Conservation (phyloP, 2,113 vertebrate genomes). For the Campylorhamphus procurvoides region DNA sequence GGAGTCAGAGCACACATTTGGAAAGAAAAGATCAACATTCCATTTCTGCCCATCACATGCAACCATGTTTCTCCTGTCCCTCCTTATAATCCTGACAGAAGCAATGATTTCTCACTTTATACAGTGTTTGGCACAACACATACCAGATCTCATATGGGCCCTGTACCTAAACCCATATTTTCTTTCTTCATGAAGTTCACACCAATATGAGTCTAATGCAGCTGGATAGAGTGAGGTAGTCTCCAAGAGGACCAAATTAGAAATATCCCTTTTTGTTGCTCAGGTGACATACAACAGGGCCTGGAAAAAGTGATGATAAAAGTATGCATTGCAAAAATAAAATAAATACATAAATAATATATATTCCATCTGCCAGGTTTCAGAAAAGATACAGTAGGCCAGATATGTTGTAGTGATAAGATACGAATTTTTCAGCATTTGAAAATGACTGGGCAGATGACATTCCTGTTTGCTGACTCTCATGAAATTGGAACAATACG, state of each 20-base stretch:
- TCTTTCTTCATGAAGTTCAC: background rate
- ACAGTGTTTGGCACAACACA: background rate
- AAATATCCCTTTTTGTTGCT: background rate
- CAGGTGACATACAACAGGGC: background rate
- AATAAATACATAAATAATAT: background rate
- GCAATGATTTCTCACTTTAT: background rate
- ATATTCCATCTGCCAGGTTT: background rate
- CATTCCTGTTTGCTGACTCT: background rate
- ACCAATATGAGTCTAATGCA: background rate
- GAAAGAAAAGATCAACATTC: background rate
- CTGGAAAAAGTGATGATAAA: background rate
- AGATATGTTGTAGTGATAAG: background rate
- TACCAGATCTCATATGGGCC: rapidly evolving
- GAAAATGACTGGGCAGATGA: background rate
- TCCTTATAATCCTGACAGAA: background rate
- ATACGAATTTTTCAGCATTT: background rate
- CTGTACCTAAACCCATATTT: background rate
- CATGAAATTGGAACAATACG: background rate
- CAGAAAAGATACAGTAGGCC: background rate
- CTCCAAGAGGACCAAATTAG: background rate
- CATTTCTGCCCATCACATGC: background rate
- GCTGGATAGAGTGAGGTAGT: background rate
- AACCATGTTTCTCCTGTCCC: background rate
- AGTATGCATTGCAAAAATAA: background rate
- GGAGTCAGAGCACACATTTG: background rate